A percentile compares a stretch with the other conserved stretches of the same genome.
phyloP scores from a whole-genome alignment of 2,888 invertebrate genomes.

The Lampropteryx suffumata region DNA sequence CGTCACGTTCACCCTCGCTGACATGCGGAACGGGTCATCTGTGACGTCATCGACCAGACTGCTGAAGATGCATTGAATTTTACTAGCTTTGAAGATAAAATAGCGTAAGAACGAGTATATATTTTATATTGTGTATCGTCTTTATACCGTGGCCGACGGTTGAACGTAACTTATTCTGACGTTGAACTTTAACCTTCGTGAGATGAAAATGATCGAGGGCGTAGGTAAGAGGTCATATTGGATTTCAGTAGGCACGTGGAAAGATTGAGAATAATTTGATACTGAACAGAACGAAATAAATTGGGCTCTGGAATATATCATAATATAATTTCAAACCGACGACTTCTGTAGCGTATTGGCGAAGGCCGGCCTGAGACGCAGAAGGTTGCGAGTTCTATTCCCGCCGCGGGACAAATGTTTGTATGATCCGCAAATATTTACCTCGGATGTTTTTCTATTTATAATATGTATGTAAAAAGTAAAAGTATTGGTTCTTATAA shows the following conservation, averaged over 20 bases:
- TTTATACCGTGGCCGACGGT: neutral
- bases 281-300: no score
- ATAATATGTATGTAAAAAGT: no score
- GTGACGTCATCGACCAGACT: conserved; percentile 64
- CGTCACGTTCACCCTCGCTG: conserved; percentile 66
- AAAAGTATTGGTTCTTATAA: no score
- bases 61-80: conserved; percentile 43
- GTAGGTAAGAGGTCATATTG: conserved; percentile 12
- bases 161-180: conserved; percentile 12
- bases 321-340: no score
- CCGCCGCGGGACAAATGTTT: no score
- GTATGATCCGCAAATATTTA: no score
- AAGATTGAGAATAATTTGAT: conserved; percentile 2
- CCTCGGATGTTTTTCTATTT: no score
- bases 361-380: no score
- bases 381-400: no score
- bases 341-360: no score
- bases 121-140: neutral
- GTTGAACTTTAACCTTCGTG: conserved; percentile 25
- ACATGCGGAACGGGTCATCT: conserved; percentile 61
- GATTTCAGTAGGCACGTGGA: conserved; percentile 4
- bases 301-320: no score
- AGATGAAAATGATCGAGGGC: conserved; percentile 13
- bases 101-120: neutral
- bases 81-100: conserved; percentile 7